phyloP scores from a whole-genome alignment of 2,113 vertebrate species.

The Azemiops feae region DNA sequence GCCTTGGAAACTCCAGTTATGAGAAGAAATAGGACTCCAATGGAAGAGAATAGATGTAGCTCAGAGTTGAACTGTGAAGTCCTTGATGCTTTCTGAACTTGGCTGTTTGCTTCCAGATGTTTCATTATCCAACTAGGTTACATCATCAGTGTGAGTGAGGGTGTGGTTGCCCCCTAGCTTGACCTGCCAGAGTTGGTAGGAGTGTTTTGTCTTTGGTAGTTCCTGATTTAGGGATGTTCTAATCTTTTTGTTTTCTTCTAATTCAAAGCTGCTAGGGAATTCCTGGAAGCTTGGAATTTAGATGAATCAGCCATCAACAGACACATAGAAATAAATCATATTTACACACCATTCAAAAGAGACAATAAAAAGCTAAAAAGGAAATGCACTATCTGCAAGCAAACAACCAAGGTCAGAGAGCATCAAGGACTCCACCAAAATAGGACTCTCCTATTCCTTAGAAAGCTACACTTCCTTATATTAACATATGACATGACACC shows the following conservation, averaged over 20 bases:
- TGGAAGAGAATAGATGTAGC: neutral
- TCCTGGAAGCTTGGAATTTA: too few species aligned
- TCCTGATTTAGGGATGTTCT: neutral
- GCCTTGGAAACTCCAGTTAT: neutral
- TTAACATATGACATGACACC: neutral
- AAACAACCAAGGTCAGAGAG: neutral
- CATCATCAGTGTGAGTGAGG: neutral
- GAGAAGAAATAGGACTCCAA: neutral
- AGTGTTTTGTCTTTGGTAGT: neutral
- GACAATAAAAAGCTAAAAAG: too few species aligned
- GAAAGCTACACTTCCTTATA: neutral
- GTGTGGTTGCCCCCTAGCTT: neutral
- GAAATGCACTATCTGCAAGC: neutral
- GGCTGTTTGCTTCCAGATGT: neutral
- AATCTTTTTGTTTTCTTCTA: neutral
- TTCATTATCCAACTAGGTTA: neutral
- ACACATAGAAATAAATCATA: too few species aligned
- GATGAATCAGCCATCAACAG: too few species aligned
- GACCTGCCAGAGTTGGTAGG: neutral
- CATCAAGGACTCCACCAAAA: neutral
- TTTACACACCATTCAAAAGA: too few species aligned
- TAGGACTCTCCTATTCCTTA: neutral
- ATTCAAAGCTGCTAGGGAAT: too few species aligned
- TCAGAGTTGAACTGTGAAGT: neutral
- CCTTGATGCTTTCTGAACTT: neutral